These are phyloP conservation scores for Amyelois transitella DNA, from an alignment of 1,140 invertebrate species.

Conservation along the genomic window DNA sequence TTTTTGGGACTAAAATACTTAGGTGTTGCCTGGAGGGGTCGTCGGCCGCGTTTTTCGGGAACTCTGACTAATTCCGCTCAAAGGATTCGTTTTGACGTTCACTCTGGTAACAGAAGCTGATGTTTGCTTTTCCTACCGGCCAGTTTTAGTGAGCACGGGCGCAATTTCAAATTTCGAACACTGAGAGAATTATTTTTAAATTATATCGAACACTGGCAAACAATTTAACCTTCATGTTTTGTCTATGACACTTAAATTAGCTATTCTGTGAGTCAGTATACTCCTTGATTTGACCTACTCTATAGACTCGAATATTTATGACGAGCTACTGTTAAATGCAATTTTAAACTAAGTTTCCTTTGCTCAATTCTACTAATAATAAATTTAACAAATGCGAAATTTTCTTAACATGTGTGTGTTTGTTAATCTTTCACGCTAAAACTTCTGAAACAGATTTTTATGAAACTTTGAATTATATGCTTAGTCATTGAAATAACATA, in stretches of 20 bases:
- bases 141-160: constrained; percentile 32
- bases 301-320: not conserved
- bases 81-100: constrained; percentile 41
- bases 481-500: too few species aligned
- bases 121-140: constrained; percentile 23
- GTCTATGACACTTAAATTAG: not conserved
- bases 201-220: not conserved
- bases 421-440: too few species aligned
- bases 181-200: constrained; percentile 13
- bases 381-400: too few species aligned
- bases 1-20: constrained; percentile 64
- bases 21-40: constrained; percentile 61
- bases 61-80: constrained; percentile 65
- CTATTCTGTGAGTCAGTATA: not conserved
- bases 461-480: too few species aligned
- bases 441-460: too few species aligned
- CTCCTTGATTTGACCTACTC: not conserved
- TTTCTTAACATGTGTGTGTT: too few species aligned
- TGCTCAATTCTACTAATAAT: too few species aligned
- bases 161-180: constrained; percentile 20
- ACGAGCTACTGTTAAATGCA: not conserved
- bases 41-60: constrained; percentile 66
- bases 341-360: too few species aligned
- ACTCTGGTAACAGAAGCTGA: constrained; percentile 32
- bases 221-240: not conserved